phyloP scores from a whole-genome alignment of 2,113 vertebrate genomes.

The Arvicanthis niloticus region DNA sequence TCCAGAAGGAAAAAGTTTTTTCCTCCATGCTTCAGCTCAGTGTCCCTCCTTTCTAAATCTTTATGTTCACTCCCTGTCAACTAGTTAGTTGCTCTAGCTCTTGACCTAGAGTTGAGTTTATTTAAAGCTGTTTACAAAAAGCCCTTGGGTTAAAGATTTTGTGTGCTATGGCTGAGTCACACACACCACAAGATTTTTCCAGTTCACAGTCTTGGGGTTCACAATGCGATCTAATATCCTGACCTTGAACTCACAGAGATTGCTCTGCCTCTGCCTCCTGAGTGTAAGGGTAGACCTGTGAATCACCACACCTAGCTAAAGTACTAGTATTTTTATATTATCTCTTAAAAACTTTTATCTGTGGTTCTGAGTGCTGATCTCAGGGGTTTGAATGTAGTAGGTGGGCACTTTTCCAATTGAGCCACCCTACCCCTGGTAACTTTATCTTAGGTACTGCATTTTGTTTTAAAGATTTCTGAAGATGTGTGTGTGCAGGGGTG shows the following conservation, averaged over 20 bases:
- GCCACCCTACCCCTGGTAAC: not conserved
- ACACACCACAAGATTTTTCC: too few species aligned
- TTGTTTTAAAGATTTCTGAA: not conserved
- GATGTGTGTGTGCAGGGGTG: not conserved
- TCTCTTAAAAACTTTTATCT: not conserved
- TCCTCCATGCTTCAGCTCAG: too few species aligned
- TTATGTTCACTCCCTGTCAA: too few species aligned
- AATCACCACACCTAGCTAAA: not conserved
- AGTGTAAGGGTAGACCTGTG: not conserved
- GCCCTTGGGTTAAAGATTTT: too few species aligned
- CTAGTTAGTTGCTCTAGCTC: too few species aligned
- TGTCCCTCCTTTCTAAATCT: too few species aligned
- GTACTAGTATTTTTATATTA: not conserved
- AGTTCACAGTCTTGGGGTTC: too few species aligned
- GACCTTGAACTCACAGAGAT: not conserved
- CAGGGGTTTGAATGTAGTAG: not conserved
- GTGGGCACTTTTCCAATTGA: not conserved
- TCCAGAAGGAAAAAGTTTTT: too few species aligned
- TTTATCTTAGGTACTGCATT: not conserved
- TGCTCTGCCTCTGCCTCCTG: not conserved
- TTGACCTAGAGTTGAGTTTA: too few species aligned
- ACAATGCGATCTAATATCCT: too few species aligned
- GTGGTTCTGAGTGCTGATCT: not conserved
- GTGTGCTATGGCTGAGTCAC: too few species aligned
- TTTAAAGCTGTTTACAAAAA: too few species aligned